phyloP scores from a whole-genome alignment of 53 echinoderm and acorn worm genomes.

The Paracentrotus lividus region DNA sequence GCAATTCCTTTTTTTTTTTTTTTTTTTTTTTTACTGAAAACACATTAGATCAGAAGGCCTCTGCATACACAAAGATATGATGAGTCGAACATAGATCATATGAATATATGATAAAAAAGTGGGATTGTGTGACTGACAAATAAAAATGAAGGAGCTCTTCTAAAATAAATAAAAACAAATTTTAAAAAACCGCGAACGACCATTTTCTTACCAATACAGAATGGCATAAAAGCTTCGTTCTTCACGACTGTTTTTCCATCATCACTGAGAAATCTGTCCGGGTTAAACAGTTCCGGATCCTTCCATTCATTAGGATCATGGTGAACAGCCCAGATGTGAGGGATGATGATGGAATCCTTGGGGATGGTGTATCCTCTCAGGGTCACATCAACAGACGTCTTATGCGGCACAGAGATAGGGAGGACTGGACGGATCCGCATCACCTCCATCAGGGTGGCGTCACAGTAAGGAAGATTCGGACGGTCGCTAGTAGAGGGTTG shows the following conservation, averaged over 20 bases:
- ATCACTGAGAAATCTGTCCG: conserved; percentile 69
- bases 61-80: no score
- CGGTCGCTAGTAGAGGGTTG: conserved; percentile 64
- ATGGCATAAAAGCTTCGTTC: conserved; percentile 38
- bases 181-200: no score
- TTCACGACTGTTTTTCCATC: conserved; percentile 52
- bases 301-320: conserved; percentile 74
- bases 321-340: conserved; percentile 75
- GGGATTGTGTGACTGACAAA: no score
- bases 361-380: conserved; percentile 66
- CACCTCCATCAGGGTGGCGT: conserved; percentile 70
- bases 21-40: no score
- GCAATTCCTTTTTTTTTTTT: no score
- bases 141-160: no score
- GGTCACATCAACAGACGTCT: background rate
- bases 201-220: conserved; percentile 22
- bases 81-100: no score
- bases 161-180: no score
- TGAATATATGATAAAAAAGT: no score
- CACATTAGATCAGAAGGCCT: no score
- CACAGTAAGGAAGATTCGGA: conserved; percentile 69
- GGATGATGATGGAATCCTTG: conserved; percentile 61
- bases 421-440: conserved; percentile 68
- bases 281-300: conserved; percentile 69
- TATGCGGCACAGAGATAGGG: conserved; percentile 71